Percentiles rank a stretch among this genome's conserved stretches.
These are phyloP conservation scores for Leptobrachium ailaonicum DNA, from an alignment of 2,113 vertebrate species.

Conservation along the genomic window DNA sequence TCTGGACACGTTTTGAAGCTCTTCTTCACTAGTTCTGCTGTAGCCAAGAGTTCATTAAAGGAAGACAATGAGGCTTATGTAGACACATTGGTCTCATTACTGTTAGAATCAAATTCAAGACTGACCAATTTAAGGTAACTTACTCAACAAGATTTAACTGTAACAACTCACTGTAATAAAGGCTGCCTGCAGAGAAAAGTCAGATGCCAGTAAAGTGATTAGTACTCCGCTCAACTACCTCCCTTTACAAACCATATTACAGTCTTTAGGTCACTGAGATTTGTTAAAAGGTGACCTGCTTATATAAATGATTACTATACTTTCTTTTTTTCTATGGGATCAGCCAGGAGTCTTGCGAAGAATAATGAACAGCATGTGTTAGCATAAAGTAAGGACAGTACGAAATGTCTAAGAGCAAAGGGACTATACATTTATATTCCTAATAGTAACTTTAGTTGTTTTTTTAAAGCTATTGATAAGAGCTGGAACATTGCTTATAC, in stretches of 20 bases:
- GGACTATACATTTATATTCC: no score
- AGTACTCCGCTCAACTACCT: slow-evolving; percentile 42
- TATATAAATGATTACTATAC: slow-evolving; percentile 21
- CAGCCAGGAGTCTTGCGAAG: background rate
- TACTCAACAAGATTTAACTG: slow-evolving; percentile 42
- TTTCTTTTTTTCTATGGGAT: slow-evolving; percentile 6
- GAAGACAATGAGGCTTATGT: slow-evolving; percentile 40
- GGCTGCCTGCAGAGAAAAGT: slow-evolving; percentile 44
- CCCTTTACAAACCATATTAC: slow-evolving; percentile 29
- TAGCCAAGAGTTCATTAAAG: slow-evolving; percentile 37
- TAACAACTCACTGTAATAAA: slow-evolving; percentile 39
- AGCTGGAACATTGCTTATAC: no score
- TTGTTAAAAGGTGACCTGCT: slow-evolving; percentile 22
- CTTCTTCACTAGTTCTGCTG: background rate
- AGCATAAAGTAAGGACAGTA: background rate
- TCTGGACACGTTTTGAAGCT: background rate
- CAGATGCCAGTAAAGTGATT: slow-evolving; percentile 41
- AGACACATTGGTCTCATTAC: slow-evolving; percentile 46
- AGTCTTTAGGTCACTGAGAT: slow-evolving; percentile 23
- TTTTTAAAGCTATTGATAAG: no score
- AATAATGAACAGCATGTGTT: background rate
- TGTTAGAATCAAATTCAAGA: slow-evolving; percentile 42
- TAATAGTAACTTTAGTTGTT: no score
- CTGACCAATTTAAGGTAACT: slow-evolving; percentile 45
- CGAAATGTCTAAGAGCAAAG: no score